Conservation (phyloP, 2,888 invertebrate genomes). For the Hydrotaea cyrtoneurina region DNA sequence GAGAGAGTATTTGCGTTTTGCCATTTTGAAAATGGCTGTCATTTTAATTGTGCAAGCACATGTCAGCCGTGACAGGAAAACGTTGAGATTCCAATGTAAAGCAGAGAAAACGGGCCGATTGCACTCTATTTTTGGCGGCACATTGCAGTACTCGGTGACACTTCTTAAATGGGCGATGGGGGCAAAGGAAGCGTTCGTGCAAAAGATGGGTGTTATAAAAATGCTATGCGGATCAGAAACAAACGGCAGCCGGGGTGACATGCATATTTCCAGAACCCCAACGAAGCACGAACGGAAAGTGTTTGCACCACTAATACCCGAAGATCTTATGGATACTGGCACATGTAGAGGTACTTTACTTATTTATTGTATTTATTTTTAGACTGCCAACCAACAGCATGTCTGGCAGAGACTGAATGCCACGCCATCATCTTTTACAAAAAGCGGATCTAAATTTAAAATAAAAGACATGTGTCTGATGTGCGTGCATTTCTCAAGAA, state of each 20-base stretch:
- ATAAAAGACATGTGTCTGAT: background rate
- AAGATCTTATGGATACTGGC: background rate
- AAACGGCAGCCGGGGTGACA: background rate
- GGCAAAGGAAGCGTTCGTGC: slow-evolving; percentile 2
- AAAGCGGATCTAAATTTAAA: slow-evolving; percentile 37
- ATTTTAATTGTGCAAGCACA: slow-evolving; percentile 63
- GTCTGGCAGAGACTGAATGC: background rate
- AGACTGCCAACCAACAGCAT: too few species aligned
- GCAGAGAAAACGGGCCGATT: background rate
- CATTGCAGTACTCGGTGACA: slow-evolving; percentile 36
- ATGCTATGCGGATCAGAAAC: slow-evolving; percentile 20
- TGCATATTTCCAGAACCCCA: slow-evolving; percentile 67
- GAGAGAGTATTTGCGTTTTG: slow-evolving; percentile 16
- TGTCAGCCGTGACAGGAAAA: slow-evolving; percentile 54
- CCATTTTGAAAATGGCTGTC: slow-evolving; percentile 58
- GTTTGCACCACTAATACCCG: background rate
- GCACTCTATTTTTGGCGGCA: background rate
- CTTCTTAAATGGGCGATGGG: slow-evolving; percentile 41
- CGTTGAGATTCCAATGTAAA: slow-evolving; percentile 49
- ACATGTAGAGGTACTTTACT: background rate
- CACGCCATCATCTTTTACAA: slow-evolving; percentile 3
- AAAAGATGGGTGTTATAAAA: slow-evolving; percentile 34
- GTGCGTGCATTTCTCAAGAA: background rate
- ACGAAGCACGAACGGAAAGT: slow-evolving; percentile 49
- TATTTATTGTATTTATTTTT: slow-evolving; percentile 33